Conservation (phyloP, 1,140 invertebrate genomes). For the Trichogramma pretiosum region DNA sequence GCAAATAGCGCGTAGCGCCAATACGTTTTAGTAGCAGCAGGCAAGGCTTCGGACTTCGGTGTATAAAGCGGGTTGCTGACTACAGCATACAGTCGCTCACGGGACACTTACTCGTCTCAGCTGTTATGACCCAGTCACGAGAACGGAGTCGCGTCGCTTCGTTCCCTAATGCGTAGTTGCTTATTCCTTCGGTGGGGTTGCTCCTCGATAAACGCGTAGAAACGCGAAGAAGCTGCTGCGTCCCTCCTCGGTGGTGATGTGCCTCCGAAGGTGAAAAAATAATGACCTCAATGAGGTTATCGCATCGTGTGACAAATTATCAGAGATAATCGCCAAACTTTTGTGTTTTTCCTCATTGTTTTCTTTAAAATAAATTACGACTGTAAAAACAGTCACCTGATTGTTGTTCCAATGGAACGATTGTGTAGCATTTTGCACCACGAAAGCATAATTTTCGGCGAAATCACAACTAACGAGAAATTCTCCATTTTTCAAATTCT, state of each 20-base stretch:
- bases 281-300: neutral
- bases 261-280: neutral
- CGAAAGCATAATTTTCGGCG: too few relatives aligned
- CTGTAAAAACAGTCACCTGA: conserved; percentile 2
- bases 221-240: too few relatives aligned
- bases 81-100: neutral
- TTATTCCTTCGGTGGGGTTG: too few relatives aligned
- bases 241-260: too few relatives aligned
- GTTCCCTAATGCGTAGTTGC: too few relatives aligned
- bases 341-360: conserved; percentile 1
- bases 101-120: neutral
- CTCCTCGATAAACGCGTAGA: too few relatives aligned
- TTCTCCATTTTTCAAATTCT: conserved; percentile 12
- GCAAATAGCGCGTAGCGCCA: too few relatives aligned
- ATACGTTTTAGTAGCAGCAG: too few relatives aligned
- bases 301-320: conserved; percentile 7
- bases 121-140: too few relatives aligned
- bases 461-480: conserved; percentile 18
- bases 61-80: neutral
- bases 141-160: too few relatives aligned
- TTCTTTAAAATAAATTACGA: conserved; percentile 9
- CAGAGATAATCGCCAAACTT: conserved; percentile 5
- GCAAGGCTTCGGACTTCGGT: too few relatives aligned
- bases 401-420: too few relatives aligned
- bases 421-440: conserved; percentile 4